Evolutionary conservation across 2,797 vertebrate species (phyloP).

Genomic region (Furcifer pardalis): DNA sequence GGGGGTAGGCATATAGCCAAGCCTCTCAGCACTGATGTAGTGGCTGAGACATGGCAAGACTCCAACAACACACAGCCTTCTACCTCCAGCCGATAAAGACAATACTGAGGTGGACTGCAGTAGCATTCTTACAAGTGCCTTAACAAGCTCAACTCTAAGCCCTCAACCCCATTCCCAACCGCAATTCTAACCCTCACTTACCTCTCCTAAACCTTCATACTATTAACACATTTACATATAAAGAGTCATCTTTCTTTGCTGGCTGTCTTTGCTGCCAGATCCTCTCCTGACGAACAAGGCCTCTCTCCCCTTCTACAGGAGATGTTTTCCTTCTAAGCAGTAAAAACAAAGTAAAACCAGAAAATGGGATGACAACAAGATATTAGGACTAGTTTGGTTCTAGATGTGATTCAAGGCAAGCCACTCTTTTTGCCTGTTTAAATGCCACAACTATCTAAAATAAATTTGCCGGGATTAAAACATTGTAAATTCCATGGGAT

Average conservation of each 20-base stretch:
- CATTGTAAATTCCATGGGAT: conserved; percentile 13
- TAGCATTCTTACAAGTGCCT: conserved; percentile 17
- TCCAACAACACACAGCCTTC: conserved; percentile 35
- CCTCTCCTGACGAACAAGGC: neutral
- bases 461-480: conserved; percentile 25
- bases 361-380: neutral
- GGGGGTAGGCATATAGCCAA: conserved; percentile 16
- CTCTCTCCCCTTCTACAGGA: neutral
- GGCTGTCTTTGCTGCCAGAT: neutral
- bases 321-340: neutral
- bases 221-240: neutral
- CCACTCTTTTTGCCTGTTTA: neutral
- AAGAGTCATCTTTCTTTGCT: neutral
- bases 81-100: conserved; percentile 25
- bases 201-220: neutral
- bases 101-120: neutral
- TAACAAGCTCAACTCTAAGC: conserved; percentile 7
- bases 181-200: neutral
- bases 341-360: conserved; percentile 28
- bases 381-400: conserved; percentile 4
- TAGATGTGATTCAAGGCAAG: conserved; percentile 3
- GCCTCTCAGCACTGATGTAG: neutral
- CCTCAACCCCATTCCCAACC: neutral
- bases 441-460: conserved; percentile 26
- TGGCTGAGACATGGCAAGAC: conserved; percentile 27